phyloP scores from a whole-genome alignment of 2,113 vertebrate species.

The Nansenia antarctica region DNA sequence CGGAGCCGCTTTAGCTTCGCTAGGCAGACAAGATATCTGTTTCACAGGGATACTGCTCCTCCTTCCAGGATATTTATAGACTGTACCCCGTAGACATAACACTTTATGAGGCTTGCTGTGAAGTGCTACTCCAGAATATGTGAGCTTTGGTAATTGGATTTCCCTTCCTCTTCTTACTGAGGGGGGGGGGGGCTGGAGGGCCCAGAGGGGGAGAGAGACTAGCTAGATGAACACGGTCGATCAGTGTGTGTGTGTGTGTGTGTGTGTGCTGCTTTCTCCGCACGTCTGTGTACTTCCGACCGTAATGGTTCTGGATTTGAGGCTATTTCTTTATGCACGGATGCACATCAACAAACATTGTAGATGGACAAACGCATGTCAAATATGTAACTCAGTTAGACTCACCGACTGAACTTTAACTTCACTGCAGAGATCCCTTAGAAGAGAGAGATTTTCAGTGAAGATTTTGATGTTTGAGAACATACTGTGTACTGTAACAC shows the following conservation, averaged over 20 bases:
- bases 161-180: not conserved
- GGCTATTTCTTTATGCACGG: not conserved
- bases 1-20: no score
- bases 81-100: no score
- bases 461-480: no score
- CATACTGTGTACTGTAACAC: no score
- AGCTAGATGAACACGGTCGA: not conserved
- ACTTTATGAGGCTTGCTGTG: not conserved
- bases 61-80: no score
- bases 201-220: not conserved
- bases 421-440: no score
- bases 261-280: not conserved
- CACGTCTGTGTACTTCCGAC: not conserved
- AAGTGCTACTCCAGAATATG: not conserved
- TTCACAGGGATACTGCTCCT: no score
- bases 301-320: not conserved
- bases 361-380: not conserved
- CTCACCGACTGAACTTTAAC: no score
- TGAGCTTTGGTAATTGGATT: constrained; percentile 15
- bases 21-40: not conserved
- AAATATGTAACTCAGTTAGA: no score
- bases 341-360: not conserved
- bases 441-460: no score
- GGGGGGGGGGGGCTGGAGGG: not conserved
- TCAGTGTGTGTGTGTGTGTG: no score